Evolutionary conservation across 2,888 invertebrate species (phyloP).

Genomic region (Sisyra terminalis): DNA sequence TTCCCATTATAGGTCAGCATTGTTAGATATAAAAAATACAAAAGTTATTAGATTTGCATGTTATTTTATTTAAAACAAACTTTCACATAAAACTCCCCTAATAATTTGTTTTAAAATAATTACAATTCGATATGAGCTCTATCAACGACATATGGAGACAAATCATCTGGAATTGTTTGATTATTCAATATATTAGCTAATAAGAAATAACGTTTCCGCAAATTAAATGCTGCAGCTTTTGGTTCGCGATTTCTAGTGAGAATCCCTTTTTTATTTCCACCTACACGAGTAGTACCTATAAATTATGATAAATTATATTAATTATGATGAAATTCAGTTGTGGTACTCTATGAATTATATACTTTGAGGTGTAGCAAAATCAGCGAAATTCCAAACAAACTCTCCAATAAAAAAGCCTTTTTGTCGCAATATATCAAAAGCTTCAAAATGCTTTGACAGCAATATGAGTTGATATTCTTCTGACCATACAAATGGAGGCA

Average conservation of each 20-base stretch:
- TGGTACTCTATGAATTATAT: no score
- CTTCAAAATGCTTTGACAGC: conserved; percentile 74
- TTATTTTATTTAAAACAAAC: no score
- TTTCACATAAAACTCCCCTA: no score
- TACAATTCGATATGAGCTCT: no score
- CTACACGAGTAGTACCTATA: conserved; percentile 58
- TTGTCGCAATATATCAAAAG: conserved; percentile 69
- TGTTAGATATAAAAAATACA: no score
- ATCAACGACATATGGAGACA: conserved; percentile 36
- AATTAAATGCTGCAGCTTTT: conserved; percentile 69
- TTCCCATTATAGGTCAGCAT: no score
- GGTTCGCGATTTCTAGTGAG: conserved; percentile 85
- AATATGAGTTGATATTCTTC: conserved; percentile 87
- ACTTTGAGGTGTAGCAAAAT: conserved; percentile 91
- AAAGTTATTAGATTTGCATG: no score
- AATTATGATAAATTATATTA: conserved; percentile 11
- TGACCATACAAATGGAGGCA: conserved; percentile 76
- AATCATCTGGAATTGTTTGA: conserved; percentile 34
- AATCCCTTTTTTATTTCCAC: conserved; percentile 79
- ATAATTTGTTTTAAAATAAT: no score
- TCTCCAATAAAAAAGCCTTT: conserved; percentile 79
- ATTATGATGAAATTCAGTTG: neutral
- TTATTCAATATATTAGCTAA: conserved; percentile 44
- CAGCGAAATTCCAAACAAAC: conserved; percentile 98
- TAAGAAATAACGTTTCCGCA: conserved; percentile 62